These are phyloP conservation scores for Microtus oregoni DNA, from an alignment of 2,113 vertebrate species.

Conservation along the genomic window DNA sequence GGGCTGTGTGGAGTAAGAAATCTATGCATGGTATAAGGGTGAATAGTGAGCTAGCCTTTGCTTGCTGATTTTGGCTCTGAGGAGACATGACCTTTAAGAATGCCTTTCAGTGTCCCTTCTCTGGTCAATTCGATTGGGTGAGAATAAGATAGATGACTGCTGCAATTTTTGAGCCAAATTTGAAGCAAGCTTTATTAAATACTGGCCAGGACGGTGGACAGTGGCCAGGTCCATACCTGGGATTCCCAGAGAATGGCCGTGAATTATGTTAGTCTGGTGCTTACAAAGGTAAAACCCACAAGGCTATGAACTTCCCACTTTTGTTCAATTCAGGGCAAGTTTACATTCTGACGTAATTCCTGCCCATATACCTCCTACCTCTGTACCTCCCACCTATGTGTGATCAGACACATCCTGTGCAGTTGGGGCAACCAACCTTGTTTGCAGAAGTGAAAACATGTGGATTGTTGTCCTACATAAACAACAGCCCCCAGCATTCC, in stretches of 20 bases:
- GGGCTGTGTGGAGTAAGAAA: background rate
- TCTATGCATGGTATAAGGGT: background rate
- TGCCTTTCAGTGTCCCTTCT: background rate
- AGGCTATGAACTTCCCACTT: background rate
- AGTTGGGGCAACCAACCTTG: background rate
- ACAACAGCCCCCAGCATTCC: background rate
- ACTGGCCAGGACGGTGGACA: background rate
- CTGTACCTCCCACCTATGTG: background rate
- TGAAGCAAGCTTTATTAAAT: background rate
- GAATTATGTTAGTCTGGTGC: background rate
- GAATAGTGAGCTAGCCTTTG: background rate
- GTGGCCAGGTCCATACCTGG: background rate
- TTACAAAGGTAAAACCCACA: background rate
- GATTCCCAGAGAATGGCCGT: background rate
- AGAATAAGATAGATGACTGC: background rate
- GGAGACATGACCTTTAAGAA: background rate
- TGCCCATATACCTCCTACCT: background rate
- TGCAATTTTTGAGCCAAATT: background rate
- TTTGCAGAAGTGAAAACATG: background rate
- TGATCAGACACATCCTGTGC: background rate
- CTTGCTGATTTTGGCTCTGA: background rate
- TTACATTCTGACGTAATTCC: background rate
- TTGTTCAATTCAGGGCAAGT: background rate
- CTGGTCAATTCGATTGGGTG: background rate
- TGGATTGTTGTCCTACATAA: background rate